Evolutionary conservation across 1,140 invertebrate genomes (phyloP).

Genomic region (Nephila pilipes): DNA sequence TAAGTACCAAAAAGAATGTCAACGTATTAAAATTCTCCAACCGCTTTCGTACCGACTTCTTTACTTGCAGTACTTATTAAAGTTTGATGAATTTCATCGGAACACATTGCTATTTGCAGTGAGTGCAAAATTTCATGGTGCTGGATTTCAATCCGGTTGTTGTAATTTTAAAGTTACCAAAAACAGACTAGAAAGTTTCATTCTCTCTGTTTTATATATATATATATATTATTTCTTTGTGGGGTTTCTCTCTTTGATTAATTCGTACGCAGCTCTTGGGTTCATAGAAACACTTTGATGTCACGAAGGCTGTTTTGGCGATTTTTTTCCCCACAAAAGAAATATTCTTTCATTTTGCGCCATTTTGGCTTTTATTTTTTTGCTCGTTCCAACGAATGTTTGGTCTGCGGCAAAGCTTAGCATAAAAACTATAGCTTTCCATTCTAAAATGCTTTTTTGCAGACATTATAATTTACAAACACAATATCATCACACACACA

Average conservation of each 20-base stretch:
- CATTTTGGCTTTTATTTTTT: constrained; percentile 5
- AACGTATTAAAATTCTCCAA: neutral
- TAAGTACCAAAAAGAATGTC: constrained; percentile 18
- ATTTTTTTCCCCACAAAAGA: neutral
- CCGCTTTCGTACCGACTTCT: neutral
- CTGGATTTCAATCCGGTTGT: constrained; percentile 22
- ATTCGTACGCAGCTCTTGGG: constrained; percentile 5
- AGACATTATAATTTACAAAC: neutral
- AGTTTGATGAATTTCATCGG: constrained; percentile 25
- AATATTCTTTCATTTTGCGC: constrained; percentile 9
- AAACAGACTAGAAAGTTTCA: neutral
- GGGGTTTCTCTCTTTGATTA: neutral
- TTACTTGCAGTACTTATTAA: neutral
- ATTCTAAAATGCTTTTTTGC: constrained; percentile 15
- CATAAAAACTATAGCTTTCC: constrained; percentile 38
- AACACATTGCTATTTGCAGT: constrained; percentile 21
- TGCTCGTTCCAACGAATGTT: constrained; percentile 72
- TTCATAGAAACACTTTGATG: constrained; percentile 56
- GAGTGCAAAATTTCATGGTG: constrained; percentile 36
- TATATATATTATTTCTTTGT: neutral
- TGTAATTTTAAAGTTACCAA: neutral
- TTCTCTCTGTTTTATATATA: neutral
- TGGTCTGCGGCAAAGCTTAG: constrained; percentile 40
- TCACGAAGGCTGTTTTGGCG: neutral
- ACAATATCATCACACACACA: constrained; percentile 3